Conservation (phyloP, 2,113 vertebrate species). For the Turnix velox region DNA sequence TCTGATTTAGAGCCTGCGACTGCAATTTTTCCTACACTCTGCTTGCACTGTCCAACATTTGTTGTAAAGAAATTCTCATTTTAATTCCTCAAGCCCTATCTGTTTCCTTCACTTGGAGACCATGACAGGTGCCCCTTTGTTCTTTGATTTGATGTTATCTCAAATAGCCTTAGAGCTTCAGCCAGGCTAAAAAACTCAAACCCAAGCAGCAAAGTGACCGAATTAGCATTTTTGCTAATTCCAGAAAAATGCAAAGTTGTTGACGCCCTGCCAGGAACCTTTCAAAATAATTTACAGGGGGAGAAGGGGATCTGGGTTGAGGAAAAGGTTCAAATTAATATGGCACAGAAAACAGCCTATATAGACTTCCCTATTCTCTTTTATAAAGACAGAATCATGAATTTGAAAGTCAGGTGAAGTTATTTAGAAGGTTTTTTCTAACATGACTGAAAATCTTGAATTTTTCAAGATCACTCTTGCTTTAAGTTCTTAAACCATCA, state of each 20-base stretch:
- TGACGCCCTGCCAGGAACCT: conserved; percentile 36
- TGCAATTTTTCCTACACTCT: not conserved
- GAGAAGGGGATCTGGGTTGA: conserved; percentile 10
- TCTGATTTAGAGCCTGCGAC: not conserved
- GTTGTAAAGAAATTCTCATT: conserved; percentile 10
- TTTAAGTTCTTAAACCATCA: not conserved
- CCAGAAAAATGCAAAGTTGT: not conserved
- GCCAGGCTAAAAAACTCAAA: conserved; percentile 19
- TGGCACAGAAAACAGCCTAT: not conserved
- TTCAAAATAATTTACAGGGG: conserved; percentile 43
- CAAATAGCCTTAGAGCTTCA: conserved; percentile 20
- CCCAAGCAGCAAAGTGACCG: conserved; percentile 34
- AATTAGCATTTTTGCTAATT: conserved; percentile 65
- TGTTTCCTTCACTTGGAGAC: not conserved
- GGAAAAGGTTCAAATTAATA: not conserved
- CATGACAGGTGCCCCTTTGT: conserved; percentile 45
- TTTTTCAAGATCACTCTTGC: not conserved
- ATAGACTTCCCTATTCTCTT: not conserved
- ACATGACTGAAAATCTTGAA: not conserved
- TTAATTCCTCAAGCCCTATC: conserved; percentile 42
- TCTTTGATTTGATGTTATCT: conserved; percentile 24
- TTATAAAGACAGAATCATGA: not conserved
- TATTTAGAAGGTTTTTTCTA: not conserved
- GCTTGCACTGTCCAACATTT: not conserved
- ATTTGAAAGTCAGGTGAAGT: not conserved